Conservation (phyloP, 1,140 invertebrate genomes). For the Teleogryllus occipitalis region DNA sequence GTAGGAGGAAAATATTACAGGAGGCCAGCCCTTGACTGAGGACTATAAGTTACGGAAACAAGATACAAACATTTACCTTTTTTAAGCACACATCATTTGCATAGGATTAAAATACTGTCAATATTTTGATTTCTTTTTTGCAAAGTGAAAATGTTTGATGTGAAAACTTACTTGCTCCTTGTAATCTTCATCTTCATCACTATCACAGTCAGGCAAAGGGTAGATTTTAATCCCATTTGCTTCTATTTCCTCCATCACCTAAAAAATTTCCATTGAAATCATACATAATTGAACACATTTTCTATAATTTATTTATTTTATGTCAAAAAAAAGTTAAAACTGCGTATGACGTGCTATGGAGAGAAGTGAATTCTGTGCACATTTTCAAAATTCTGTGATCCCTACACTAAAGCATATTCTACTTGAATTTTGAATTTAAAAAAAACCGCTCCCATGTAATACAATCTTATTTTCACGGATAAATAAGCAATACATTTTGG, state of each 20-base stretch:
- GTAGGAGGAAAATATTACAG: too few species aligned
- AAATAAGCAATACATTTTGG: too few species aligned
- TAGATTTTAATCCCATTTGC: conserved; percentile 85
- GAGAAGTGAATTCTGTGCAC: too few species aligned
- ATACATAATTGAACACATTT: neutral
- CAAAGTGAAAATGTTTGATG: neutral
- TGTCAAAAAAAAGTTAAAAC: too few species aligned
- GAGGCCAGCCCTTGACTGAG: neutral
- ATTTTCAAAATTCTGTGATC: too few species aligned
- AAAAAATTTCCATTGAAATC: conserved; percentile 17
- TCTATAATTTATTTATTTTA: too few species aligned
- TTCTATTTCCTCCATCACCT: conserved; percentile 75
- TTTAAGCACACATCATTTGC: neutral
- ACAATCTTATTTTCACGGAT: too few species aligned
- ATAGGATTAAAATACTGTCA: neutral
- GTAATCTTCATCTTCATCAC: conserved; percentile 89
- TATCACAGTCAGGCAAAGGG: conserved; percentile 91
- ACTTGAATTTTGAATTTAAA: too few species aligned
- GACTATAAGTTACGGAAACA: neutral
- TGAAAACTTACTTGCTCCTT: conserved; percentile 63
- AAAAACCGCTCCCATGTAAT: too few species aligned
- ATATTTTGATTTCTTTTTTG: neutral
- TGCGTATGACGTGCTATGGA: too few species aligned
- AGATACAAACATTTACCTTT: neutral
- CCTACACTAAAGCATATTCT: too few species aligned